These are phyloP conservation scores for Megalops cyprinoides DNA, from an alignment of 2,797 vertebrate genomes.

Conservation along the genomic window DNA sequence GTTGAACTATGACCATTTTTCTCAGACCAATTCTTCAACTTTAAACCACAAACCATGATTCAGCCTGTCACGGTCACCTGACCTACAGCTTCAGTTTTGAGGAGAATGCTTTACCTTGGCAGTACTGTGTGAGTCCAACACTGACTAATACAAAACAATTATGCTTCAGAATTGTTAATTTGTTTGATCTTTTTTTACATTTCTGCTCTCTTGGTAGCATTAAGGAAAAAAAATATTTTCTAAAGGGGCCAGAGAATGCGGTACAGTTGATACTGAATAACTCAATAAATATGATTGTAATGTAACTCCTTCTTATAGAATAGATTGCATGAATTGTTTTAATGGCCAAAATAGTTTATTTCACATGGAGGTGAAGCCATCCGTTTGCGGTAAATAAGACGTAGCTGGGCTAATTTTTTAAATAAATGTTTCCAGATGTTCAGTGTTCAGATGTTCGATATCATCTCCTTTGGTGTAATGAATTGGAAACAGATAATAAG, in stretches of 20 bases:
- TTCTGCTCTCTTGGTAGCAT: background rate
- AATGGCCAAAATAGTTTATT: conserved; percentile 38
- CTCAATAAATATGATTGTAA: too few relatives aligned
- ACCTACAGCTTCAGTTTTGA: too few relatives aligned
- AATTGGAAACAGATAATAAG: conserved; percentile 42
- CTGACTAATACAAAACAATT: background rate
- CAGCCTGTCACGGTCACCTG: background rate
- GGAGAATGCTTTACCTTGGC: too few relatives aligned
- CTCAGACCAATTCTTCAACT: background rate
- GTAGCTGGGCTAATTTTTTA: conserved; percentile 23
- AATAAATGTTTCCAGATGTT: conserved; percentile 41
- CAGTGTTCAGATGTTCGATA: too few relatives aligned
- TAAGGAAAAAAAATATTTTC: background rate
- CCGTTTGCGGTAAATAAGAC: conserved; percentile 41
- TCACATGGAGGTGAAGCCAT: conserved; percentile 37
- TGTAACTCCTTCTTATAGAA: background rate
- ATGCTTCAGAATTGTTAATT: background rate
- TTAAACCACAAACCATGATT: background rate
- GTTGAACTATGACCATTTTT: background rate
- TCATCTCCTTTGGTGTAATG: conserved; percentile 37
- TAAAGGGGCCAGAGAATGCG: background rate
- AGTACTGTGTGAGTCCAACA: too few relatives aligned
- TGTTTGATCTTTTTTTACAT: background rate
- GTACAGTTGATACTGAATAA: background rate
- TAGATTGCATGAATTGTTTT: conserved; percentile 3